Base-by-base conservation (phyloP, 2,797 vertebrate genomes). In the Coluber constrictor region DNA sequence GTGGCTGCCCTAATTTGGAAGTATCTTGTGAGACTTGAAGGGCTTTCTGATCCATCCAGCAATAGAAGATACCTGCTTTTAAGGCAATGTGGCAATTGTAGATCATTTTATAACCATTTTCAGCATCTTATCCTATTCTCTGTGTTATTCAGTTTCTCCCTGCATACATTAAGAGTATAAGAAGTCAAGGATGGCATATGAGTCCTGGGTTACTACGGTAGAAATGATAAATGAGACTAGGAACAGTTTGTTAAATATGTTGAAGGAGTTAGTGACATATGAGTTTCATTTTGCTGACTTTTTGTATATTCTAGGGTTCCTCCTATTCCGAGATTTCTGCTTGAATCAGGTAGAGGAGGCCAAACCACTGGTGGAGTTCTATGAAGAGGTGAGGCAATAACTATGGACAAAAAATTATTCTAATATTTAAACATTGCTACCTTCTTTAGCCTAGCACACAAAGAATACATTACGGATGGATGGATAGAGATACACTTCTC, bases 321-420 rank as follows among this genome's bases (percentile, higher is more conserved):
- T 98, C 95, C 97, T 98, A 1, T 98, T 98, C 94, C 96, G 97
- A 20, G 98, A 98, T 93, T 98, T 98, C 0, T 97, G 98, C 94
- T 95, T 98, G 94, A 97, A 97, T 92, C 97, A 98, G 94, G 96
- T 97, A 0, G 98, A 98, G 94, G 98, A 98, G 90, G 98, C 98
- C 93, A 98, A 96, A 90, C 96, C 98, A 29, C 93, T 98, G 94
- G 97, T 98, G 94, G 98, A 98, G 89, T 98, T 98, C 93, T 98
- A 98, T 0, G 98, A 98, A 94, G 98, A 98, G 98, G 98, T 98
- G 93, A 96, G 97, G 12, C 3, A 0, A 37, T 79, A 3, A 27
- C 5, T 51, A 16, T 37, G 29, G 51, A 29, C n/a, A 47, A 43
- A 51, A 43, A 29, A 89, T 1, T 83, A 74, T 10, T 70, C 54